Base-by-base conservation (phyloP, 2,888 invertebrate species). In the Seira sanloemensis region DNA sequence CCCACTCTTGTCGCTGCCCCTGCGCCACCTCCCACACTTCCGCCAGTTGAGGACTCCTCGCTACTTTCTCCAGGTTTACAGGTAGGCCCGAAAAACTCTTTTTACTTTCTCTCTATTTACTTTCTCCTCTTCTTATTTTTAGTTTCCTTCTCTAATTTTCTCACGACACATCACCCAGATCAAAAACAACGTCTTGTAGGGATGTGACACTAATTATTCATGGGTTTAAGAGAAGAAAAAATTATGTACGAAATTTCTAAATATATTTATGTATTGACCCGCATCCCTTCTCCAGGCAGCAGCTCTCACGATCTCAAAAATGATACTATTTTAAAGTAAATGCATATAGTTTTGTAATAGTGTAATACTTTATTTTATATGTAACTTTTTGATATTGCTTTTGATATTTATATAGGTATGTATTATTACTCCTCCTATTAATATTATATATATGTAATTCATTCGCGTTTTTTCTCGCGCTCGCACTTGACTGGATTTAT, bases 231-330 rank as follows among this genome's bases (percentile, higher is more conserved):
- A 21, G 21, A 62, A 7, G 21, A 21, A 62, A 62, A 7, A 7
- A 50, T 50, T 50, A 50, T 50, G n/a, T 50, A 37, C 37, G 37
- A 37, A 37, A 37, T 37, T 37, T 7, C n/a, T n/a, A n/a, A n/a
- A n/a, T n/a, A n/a, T n/a, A n/a, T n/a, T n/a, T n/a, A n/a, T n/a
- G n/a, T n/a, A n/a, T 62, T 62, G 62, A 62, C 24, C 46, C 58
- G 58, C 76, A 72, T 81, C 81, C 81, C 81, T 81, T 81, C 81
- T 81, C 81, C 81, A 81, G 81, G 81, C 81, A 81, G 81, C 81
- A 81, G 81, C 81, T 81, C 27, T 66, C 26, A n/a, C n/a, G n/a
- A n/a, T n/a, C n/a, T n/a, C n/a, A n/a, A n/a, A n/a, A n/a, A n/a
- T n/a, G n/a, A n/a, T n/a, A n/a, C n/a, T n/a, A n/a, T n/a, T 50